Evolutionary conservation across 2,797 vertebrate species (phyloP), one percentile per base, ranked within the genome.

Genomic region (Erithacus rubecula): DNA sequence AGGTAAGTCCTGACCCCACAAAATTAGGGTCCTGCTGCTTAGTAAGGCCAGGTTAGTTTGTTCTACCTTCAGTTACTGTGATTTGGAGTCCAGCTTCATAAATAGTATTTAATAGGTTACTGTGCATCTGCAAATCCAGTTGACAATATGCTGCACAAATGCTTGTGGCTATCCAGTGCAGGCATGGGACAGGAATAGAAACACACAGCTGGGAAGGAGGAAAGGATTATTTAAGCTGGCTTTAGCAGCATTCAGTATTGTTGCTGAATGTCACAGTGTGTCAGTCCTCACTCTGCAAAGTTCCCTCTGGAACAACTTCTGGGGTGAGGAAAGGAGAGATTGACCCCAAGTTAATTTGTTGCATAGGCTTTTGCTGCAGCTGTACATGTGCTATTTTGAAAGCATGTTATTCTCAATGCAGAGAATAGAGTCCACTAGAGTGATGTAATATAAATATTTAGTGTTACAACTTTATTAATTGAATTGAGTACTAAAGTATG

Each of bases 131-230:
- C 65, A 68, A 75, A 62, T 72, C 34, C 69, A 83, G 36, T 53
- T 90, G 64, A 83, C 89, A 91, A 83, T 51, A 53, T 41, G 69
- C 70, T 95, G 84, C 43, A 63, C 75, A 71, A 89, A 41, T 17
- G 85, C 89, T 94, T 36, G 79, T 95, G 89, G 85, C 94, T 51
- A 30, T 69, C 3, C 46, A 76, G 58, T 5, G 24, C 79, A 58
- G 85, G 75, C 92, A 29, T 16, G 47, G 79, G 43, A 74, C 91
- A 90, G 83, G 95, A 95, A 96, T 93, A 95, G 96, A 93, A 96
- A 94, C 91, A 64, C 65, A 49, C 89, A 95, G 96, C 94, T 96
- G 93, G 94, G 72, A 74, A 95, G 82, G 65, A 91, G 83, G 85
- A 81, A 91, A 93, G 53, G 72, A 58, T 94, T 74, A 62, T 96